Evolutionary conservation across 2,797 vertebrate species (phyloP), one percentile per base, ranked within the genome.

Genomic region (Eulemur albifrons): DNA sequence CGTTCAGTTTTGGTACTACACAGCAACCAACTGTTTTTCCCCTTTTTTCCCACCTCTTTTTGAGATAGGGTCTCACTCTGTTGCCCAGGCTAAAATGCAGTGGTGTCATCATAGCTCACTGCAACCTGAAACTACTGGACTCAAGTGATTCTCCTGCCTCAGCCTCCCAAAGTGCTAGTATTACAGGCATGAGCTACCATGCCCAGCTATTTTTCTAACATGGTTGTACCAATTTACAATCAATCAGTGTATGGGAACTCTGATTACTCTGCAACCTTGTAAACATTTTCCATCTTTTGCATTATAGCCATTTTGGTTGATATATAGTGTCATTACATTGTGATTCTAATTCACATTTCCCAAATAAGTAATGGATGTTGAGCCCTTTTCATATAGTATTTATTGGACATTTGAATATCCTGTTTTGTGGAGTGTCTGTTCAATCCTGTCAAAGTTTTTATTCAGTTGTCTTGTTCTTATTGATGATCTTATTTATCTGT

Each of bases 201-300:
- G 17, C 17, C 32, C 32, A 20, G 17, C 32, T 65, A 30, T 23
- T 35, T 88, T 50, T 70, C 18, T 86, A 65, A 82, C 93, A 95
- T 8, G 3, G 6, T 12, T 86, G 21, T 59, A 45, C 7, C n/a
- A 82, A 75, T 93, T 45, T 77, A 76, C 7, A 57, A 67, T 67
- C n/a, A 35, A 35, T 14, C n/a, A 21, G 32, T 57, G 27, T n/a
- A 84, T 59, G 30, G 95, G 35, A 90, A 45, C n/a, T 76, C n/a
- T 54, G 4, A 79, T 79, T 38, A 52, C 3, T 81, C 15, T 21
- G 52, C 2, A 52, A 17, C 50, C 72, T 69, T 80, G 10, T 4
- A 80, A 87, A 93, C 17, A 95, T 75, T 87, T 92, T n/a, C 63
- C 45, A 80, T 73, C 20, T 63, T 90, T 81, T 82, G 45, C 80